Percentiles rank a stretch among this genome's conserved stretches.
phyloP scores from a whole-genome alignment of 1,140 invertebrate species.

The Zaprionus ornatus region DNA sequence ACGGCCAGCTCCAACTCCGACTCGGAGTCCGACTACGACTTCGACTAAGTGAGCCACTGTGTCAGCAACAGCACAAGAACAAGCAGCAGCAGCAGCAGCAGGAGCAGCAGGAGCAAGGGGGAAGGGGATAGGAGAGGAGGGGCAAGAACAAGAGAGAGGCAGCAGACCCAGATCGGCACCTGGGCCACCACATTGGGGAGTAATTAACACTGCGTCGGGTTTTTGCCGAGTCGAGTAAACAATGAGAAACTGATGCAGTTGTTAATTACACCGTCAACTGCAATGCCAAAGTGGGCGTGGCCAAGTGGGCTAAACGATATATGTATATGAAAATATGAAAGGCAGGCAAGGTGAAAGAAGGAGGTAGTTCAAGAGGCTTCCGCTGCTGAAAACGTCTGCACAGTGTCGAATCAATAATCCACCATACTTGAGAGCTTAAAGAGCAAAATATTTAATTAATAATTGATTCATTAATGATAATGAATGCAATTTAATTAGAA shows the following conservation, averaged over 20 bases:
- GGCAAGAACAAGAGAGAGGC: neutral
- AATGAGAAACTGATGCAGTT: conserved; percentile 68
- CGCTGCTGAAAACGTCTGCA: too few relatives aligned
- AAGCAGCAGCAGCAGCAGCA: neutral
- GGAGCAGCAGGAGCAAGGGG: neutral
- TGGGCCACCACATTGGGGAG: conserved; percentile 50
- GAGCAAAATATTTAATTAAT: too few relatives aligned
- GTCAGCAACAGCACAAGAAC: conserved; percentile 43
- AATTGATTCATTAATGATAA: too few relatives aligned
- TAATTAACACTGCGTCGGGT: conserved; percentile 77
- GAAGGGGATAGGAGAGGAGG: neutral
- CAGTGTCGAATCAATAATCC: too few relatives aligned
- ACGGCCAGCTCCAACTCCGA: conserved; percentile 39
- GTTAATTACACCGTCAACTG: conserved; percentile 69
- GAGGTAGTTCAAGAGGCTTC: too few relatives aligned
- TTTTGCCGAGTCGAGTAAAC: conserved; percentile 57
- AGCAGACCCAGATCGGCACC: conserved; percentile 3
- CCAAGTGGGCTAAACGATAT: neutral
- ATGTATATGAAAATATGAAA: conserved; percentile 6
- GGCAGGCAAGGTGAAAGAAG: neutral
- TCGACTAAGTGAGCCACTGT: conserved; percentile 73
- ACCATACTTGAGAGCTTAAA: too few relatives aligned
- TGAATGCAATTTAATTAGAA: too few relatives aligned
- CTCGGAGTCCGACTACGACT: conserved; percentile 32
- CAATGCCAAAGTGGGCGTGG: conserved; percentile 46